A percentile compares a stretch with the other conserved stretches of the same genome.
These are phyloP conservation scores for Mustela erminea DNA, from an alignment of 2,797 vertebrate genomes.

Conservation along the genomic window DNA sequence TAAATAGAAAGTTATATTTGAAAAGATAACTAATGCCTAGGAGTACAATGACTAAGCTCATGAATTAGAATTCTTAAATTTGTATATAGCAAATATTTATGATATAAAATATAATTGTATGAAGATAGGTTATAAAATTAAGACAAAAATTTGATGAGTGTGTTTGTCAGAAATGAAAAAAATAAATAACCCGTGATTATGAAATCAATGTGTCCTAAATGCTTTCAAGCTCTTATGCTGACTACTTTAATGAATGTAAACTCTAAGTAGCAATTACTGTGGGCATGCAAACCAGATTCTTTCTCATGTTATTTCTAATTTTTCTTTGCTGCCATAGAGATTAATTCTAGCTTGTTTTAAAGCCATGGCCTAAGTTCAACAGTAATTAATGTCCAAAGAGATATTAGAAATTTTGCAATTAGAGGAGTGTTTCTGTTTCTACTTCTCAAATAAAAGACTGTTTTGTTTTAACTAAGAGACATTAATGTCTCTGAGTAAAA, in stretches of 20 bases:
- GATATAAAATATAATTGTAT: not conserved
- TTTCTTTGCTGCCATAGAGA: slow-evolving; percentile 62
- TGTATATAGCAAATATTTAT: not conserved
- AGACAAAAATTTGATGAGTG: not conserved
- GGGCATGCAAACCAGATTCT: slow-evolving; percentile 3
- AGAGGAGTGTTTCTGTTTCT: slow-evolving; percentile 42
- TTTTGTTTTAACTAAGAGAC: slow-evolving; percentile 47
- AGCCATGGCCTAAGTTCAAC: slow-evolving; percentile 48
- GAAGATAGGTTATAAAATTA: not conserved
- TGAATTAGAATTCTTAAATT: not conserved
- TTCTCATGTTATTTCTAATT: slow-evolving; percentile 70
- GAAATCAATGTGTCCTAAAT: not conserved
- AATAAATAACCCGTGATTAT: not conserved
- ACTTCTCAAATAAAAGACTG: slow-evolving; percentile 17
- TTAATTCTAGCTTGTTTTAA: slow-evolving; percentile 72
- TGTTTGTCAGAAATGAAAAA: not conserved
- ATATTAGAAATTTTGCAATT: slow-evolving; percentile 72
- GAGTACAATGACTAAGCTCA: not conserved
- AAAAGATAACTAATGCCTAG: not conserved
- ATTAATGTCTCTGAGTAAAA: slow-evolving; percentile 36
- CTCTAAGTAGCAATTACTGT: slow-evolving; percentile 55
- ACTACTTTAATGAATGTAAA: slow-evolving; percentile 52
- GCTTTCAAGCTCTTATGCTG: slow-evolving; percentile 9
- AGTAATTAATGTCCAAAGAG: slow-evolving; percentile 73
- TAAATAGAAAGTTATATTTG: not conserved